Percentiles rank a stretch among this genome's conserved stretches.
These are phyloP conservation scores for Leptothorax acervorum DNA, from an alignment of 2,888 invertebrate genomes.

Conservation along the genomic window DNA sequence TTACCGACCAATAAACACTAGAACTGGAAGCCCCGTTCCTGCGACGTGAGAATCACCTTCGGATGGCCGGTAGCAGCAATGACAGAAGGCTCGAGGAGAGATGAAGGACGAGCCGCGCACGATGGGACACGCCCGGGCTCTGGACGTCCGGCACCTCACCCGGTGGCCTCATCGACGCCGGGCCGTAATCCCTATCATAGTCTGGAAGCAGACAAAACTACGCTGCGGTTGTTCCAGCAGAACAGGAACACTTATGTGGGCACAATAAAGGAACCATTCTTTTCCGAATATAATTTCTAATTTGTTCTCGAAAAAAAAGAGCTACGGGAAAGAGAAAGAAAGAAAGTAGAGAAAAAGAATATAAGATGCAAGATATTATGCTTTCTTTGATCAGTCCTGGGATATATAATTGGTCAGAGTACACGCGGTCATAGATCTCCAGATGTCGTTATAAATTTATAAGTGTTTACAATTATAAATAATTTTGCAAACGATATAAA, in stretches of 20 bases:
- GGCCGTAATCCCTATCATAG: slow-evolving; percentile 79
- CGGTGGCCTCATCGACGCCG: slow-evolving; percentile 80
- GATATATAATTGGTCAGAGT: background rate
- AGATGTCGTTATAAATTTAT: background rate
- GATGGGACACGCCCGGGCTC: slow-evolving; percentile 70
- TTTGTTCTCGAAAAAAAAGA: background rate
- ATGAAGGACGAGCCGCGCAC: slow-evolving; percentile 72
- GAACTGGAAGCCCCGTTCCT: slow-evolving; percentile 82
- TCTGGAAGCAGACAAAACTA: slow-evolving; percentile 77
- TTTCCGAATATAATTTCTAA: background rate
- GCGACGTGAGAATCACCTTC: slow-evolving; percentile 82
- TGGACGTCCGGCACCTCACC: slow-evolving; percentile 74
- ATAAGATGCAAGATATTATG: background rate
- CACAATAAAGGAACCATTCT: background rate
- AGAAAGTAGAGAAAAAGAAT: background rate
- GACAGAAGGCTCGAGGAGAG: slow-evolving; percentile 78
- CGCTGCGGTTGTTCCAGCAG: slow-evolving; percentile 40
- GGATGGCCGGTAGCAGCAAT: slow-evolving; percentile 76
- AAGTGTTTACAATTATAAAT: background rate
- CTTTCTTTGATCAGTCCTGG: background rate
- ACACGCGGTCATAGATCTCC: background rate
- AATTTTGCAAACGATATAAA: background rate
- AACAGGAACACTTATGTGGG: slow-evolving; percentile 1
- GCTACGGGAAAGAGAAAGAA: background rate
- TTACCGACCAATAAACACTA: slow-evolving; percentile 80